phyloP scores from a whole-genome alignment of 2,888 invertebrate genomes.

The Drosophila macrospina region DNA sequence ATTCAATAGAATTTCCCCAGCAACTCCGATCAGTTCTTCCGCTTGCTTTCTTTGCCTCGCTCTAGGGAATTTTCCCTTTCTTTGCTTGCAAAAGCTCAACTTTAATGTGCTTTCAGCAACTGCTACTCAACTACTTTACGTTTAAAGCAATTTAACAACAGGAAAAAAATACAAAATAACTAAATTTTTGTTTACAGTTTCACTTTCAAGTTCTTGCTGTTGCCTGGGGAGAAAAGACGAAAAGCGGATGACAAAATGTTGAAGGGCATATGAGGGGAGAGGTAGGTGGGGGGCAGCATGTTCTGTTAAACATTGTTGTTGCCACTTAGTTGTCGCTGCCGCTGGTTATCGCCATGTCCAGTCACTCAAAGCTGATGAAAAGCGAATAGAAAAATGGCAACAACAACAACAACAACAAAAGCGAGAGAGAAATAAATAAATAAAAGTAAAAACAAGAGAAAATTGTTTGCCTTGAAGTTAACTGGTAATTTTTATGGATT shows the following conservation, averaged over 20 bases:
- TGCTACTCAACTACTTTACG: conserved; percentile 33
- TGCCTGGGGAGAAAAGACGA: conserved; percentile 36
- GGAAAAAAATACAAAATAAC: conserved; percentile 12
- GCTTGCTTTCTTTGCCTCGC: no score
- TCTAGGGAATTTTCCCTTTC: no score
- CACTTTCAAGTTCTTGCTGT: conserved; percentile 45
- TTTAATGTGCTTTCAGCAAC: conserved; percentile 16
- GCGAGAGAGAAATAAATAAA: conserved; percentile 20
- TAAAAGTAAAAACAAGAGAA: conserved; percentile 32
- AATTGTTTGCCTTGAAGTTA: conserved; percentile 59
- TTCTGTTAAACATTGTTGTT: conserved; percentile 42
- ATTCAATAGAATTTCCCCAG: no score
- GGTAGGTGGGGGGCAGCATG: conserved; percentile 30
- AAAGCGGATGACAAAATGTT: conserved; percentile 41
- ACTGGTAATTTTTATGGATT: conserved; percentile 79
- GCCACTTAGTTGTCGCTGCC: conserved; percentile 47
- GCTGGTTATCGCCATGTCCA: conserved; percentile 43
- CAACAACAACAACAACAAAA: conserved; percentile 18
- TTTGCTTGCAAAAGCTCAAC: neutral
- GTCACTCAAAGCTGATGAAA: conserved; percentile 45
- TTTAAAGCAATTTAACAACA: conserved; percentile 30
- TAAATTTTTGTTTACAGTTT: conserved; percentile 47
- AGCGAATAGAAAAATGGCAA: conserved; percentile 32
- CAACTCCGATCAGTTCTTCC: no score
- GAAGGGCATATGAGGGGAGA: neutral